These are phyloP conservation scores for Notospermus geniculatus DNA, from an alignment of 1,140 invertebrate genomes.

Conservation along the genomic window DNA sequence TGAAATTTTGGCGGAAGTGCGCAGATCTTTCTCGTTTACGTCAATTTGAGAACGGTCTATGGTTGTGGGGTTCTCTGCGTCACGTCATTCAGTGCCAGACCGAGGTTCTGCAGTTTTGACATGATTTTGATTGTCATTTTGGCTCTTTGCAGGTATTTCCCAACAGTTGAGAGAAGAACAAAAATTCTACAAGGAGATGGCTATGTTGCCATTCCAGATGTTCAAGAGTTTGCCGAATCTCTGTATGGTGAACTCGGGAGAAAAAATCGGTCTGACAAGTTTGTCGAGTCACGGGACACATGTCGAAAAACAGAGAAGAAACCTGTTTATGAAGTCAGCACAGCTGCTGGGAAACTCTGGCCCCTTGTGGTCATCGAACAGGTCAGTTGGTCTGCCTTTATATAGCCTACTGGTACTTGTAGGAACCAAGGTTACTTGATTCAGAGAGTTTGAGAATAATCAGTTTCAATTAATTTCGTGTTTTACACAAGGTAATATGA, in stretches of 20 bases:
- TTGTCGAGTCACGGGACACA: slow-evolving; percentile 5
- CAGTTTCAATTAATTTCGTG: not conserved
- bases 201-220: not conserved
- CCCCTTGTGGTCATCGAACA: slow-evolving; percentile 2
- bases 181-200: not conserved
- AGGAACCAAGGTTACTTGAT: too few relatives aligned
- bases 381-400: not conserved
- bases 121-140: too few relatives aligned
- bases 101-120: too few relatives aligned
- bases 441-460: too few relatives aligned
- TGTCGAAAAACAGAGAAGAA: not conserved
- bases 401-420: too few relatives aligned
- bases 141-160: not conserved
- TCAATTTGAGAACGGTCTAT: too few relatives aligned
- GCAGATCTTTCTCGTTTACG: too few relatives aligned
- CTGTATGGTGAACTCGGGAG: not conserved
- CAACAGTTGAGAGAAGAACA: not conserved
- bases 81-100: too few relatives aligned
- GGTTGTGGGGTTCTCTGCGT: too few relatives aligned
- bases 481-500: not conserved
- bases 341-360: slow-evolving; percentile 2
- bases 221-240: not conserved
- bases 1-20: too few relatives aligned
- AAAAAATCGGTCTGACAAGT: slow-evolving; percentile 2
- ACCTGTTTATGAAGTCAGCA: slow-evolving; percentile 2